Base-by-base conservation (phyloP, 1,140 invertebrate genomes). In the Drosophila triauraria region DNA sequence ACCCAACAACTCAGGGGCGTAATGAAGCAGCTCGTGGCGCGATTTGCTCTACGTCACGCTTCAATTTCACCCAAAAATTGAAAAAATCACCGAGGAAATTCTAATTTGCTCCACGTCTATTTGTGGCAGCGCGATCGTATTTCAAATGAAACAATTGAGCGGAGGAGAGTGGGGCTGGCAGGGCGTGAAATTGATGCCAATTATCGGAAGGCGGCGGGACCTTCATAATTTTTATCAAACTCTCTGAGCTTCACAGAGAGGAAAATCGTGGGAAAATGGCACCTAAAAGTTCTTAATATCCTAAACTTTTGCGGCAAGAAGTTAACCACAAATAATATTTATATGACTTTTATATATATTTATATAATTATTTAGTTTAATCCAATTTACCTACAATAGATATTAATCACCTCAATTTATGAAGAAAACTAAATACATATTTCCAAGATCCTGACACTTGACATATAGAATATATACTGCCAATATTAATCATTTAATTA, bases 141-240 rank as follows among this genome's bases (percentile, higher is more conserved):
- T 88, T 90, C 82, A 78, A 68, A 57, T 62, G 85, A 88, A 90
- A 90, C 78, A 90, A 88, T 90, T 75, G 84, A 82, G 85, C 75
- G 80, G 17, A 64, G 76, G 59, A 68, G 60, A 59, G 60, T 62
- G 43, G 43, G 67, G 27, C 57, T 63, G 70, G 62, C 70, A 53
- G 61, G 43, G 72, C 84, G 69, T 88, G 84, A 90, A 88, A 88
- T 88, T 88, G 83, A 53, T 63, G 69, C 61, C 78, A 84, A 81
- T 90, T 87, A 80, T 64, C 17, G 46, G 13, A 17, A 17, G 25
- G n/a, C 32, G 44, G 50, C 20, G 44, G 27, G 38, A 46, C 44
- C 62, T 79, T 76, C 48, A 70, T 78, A 77, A 69, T 65, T 65
- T 68, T 48, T 17, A 63, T 57, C 38, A 25, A 51, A 20, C 15